A percentile compares a stretch with the other conserved stretches of the same genome.
phyloP scores from a whole-genome alignment of 1,140 invertebrate genomes.

The Microvelia longipes region DNA sequence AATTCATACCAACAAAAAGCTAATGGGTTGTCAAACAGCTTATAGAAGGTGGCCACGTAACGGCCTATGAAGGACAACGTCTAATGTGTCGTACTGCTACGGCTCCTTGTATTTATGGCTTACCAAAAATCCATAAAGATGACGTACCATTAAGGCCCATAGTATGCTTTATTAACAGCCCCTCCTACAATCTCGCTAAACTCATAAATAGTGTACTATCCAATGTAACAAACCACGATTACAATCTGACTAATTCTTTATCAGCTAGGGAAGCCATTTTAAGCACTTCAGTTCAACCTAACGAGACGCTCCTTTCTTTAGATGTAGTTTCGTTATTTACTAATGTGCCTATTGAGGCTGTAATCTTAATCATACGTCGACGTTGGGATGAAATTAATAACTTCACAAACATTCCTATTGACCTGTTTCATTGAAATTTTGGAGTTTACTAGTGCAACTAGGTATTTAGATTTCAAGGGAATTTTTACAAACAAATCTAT shows the following conservation, averaged over 20 bases:
- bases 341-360: neutral
- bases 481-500: neutral
- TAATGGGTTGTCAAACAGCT: neutral
- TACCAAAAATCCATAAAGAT: slow-evolving; percentile 19
- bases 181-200: slow-evolving; percentile 11
- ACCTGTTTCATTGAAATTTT: neutral
- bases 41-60: neutral
- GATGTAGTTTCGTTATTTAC: neutral
- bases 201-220: neutral
- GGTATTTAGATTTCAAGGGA: neutral
- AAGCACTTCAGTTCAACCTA: neutral
- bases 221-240: neutral
- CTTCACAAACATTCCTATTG: neutral
- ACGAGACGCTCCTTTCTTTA: neutral
- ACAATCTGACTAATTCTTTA: neutral
- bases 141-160: slow-evolving; percentile 14
- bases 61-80: neutral
- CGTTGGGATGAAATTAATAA: neutral
- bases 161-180: slow-evolving; percentile 13
- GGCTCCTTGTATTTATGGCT: slow-evolving; percentile 8
- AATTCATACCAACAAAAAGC: neutral
- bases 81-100: neutral
- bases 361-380: neutral
- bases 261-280: neutral
- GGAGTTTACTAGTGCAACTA: neutral